Conservation (phyloP, 2,113 vertebrate genomes). For the Brachypteracias leptosomus region DNA sequence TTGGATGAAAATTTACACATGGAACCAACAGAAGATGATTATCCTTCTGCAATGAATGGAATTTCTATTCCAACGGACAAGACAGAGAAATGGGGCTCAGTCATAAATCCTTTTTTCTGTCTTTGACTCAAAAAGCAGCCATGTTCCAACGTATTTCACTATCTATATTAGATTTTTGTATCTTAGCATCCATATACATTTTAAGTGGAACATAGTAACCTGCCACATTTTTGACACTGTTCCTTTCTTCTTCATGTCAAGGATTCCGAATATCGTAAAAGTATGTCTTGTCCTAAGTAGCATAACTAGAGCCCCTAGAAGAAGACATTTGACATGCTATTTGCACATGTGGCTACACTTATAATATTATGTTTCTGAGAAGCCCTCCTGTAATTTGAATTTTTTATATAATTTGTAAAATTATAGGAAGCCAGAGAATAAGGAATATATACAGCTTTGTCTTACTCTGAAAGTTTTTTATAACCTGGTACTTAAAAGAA, state of each 20-base stretch:
- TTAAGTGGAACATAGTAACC: neutral
- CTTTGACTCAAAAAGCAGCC: neutral
- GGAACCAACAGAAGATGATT: neutral
- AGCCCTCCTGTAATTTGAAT: neutral
- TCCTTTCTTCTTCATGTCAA: neutral
- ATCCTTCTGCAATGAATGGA: neutral
- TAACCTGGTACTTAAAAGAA: neutral
- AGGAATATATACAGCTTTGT: neutral
- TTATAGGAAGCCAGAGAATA: neutral
- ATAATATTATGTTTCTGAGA: neutral
- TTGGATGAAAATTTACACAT: neutral
- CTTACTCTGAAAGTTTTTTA: neutral
- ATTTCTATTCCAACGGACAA: neutral
- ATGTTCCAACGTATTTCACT: neutral
- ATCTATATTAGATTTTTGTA: neutral
- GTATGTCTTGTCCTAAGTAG: neutral
- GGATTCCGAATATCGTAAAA: neutral
- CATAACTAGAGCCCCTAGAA: neutral
- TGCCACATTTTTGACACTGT: neutral
- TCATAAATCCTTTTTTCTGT: neutral
- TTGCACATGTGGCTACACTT: neutral
- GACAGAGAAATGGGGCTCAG: neutral
- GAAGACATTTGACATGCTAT: neutral
- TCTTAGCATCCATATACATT: neutral
- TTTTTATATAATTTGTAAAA: neutral